Conservation (phyloP, 2,888 invertebrate species). For the Drosophila mettleri region DNA sequence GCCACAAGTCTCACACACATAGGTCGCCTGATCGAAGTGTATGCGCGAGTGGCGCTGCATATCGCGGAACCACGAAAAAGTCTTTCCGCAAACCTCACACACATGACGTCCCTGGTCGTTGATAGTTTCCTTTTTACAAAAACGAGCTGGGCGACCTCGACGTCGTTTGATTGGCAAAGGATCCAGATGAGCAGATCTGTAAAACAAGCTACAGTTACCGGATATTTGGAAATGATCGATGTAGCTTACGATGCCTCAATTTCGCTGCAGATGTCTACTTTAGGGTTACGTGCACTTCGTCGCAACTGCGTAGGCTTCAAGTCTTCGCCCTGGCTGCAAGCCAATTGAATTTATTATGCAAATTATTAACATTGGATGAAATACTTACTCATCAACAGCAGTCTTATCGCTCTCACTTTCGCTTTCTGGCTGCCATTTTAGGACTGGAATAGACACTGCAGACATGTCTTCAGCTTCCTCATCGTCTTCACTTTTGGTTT, state of each 20-base stretch:
- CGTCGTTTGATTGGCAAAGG: constrained; percentile 49
- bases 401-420: constrained; percentile 30
- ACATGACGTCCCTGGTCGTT: constrained; percentile 67
- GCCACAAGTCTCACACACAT: constrained; percentile 70
- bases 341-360: background rate
- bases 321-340: constrained; percentile 24
- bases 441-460: background rate
- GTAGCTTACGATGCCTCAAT: constrained; percentile 35
- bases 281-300: constrained; percentile 50
- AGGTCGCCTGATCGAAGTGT: constrained; percentile 69
- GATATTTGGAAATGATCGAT: background rate
- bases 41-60: constrained; percentile 78
- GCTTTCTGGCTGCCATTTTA: constrained; percentile 46
- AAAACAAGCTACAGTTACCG: background rate
- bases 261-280: constrained; percentile 36
- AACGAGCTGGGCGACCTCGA: constrained; percentile 63
- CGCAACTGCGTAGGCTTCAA: constrained; percentile 29
- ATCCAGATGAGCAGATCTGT: constrained; percentile 1
- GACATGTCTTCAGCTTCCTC: background rate
- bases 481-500: background rate
- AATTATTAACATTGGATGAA: background rate
- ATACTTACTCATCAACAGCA: constrained; percentile 31
- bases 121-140: constrained; percentile 32
- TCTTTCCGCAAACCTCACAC: constrained; percentile 79
- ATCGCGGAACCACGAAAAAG: constrained; percentile 82